Evolutionary conservation across 2,888 invertebrate genomes (phyloP), one percentile per base, ranked within the genome.

Genomic region (Ennomos fuscantarius): DNA sequence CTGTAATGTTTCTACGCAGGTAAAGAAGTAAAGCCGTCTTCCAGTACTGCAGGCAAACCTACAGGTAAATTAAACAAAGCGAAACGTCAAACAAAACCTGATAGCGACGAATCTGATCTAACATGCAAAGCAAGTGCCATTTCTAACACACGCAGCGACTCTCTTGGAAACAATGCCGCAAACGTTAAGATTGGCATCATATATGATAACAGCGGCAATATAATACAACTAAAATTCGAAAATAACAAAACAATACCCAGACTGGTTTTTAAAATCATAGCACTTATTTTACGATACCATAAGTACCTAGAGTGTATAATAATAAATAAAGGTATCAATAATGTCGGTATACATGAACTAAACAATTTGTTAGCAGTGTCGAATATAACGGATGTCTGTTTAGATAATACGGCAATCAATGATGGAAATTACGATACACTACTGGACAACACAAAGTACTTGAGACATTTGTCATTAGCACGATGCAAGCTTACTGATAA

Each of bases 401-500:
- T 88, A 2, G 87, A 88, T 41, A 63, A 66, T 11, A 74, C 78
- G 0, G 68, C 51, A 15, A 5, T 86, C 0, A 36, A 45, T 10
- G 68, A 79, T 61, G 79, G 72, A 0, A 82, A 85, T 50, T 88
- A 80, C 51, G 57, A 79, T 15, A 47, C 76, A 13, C 46, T 88
- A 0, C 48, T 89, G 0, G 72, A 82, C 3, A 55, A 68, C 0
- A 33, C 55, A 3, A 73, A 41, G 24, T 32, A 35, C 8, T 50
- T 88, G 8, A 73, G 70, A 11, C 59, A 80, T 48, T 60, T 88
- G 0, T 88, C 89, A 0, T 31, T 89, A 24, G 66, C 81, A 0
- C 71, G 79, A 59, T 87, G 87, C 61, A 69, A 61, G 11, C 78
- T 89, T 3, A 72, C 72, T 35, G 87, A 89, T 50, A 34, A 31